These are phyloP conservation scores for Camptogramma bilineatum DNA, from an alignment of 2,888 invertebrate species.

Conservation along the genomic window DNA sequence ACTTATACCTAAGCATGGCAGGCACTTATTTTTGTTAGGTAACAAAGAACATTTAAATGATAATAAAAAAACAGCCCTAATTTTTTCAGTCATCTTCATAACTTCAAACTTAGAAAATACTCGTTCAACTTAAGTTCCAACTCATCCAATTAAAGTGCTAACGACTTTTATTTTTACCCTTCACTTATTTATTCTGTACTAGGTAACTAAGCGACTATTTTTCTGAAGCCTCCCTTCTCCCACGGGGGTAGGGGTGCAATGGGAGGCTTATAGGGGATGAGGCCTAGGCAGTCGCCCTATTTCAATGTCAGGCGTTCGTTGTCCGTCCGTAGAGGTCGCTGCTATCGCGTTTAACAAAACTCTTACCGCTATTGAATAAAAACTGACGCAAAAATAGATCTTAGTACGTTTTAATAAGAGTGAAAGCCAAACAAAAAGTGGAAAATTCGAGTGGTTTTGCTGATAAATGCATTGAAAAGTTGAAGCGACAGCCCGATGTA, in stretches of 20 bases:
- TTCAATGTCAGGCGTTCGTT: conserved; percentile 81
- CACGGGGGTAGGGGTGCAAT: conserved; percentile 56
- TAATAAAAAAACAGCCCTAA: not conserved
- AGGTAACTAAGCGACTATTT: conserved; percentile 29
- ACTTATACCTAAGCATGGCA: no score
- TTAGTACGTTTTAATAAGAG: conserved; percentile 30
- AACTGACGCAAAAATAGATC: conserved; percentile 35
- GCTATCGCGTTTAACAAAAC: conserved; percentile 48
- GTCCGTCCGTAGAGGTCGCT: conserved; percentile 76
- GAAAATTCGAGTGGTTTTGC: conserved; percentile 37
- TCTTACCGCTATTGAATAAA: conserved; percentile 21
- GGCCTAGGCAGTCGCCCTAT: conserved; percentile 63
- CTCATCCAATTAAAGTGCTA: conserved; percentile 33
- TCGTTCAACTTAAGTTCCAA: conserved; percentile 9
- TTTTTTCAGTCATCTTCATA: not conserved
- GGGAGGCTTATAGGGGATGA: conserved; percentile 62
- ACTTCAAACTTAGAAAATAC: not conserved
- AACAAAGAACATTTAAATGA: no score
- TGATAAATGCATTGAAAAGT: conserved; percentile 57
- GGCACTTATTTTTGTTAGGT: no score
- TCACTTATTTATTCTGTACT: no score
- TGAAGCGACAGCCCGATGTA: conserved; percentile 55
- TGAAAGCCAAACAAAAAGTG: conserved; percentile 12
- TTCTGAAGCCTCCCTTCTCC: conserved; percentile 36
- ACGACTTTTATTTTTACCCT: conserved; percentile 27